phyloP scores from a whole-genome alignment of 2,113 vertebrate species.

The Anolis sagrei region DNA sequence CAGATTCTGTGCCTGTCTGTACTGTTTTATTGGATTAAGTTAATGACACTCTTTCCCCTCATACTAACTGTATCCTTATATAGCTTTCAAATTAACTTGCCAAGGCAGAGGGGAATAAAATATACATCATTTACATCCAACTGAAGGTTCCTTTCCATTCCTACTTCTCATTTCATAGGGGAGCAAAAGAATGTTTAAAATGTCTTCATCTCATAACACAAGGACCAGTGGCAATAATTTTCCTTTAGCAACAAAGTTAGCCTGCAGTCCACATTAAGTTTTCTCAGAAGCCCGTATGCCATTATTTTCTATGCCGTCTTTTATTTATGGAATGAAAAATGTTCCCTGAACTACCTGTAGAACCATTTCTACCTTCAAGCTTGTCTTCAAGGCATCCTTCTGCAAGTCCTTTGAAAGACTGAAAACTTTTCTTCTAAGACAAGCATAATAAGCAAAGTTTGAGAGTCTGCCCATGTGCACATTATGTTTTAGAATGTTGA shows the following conservation, averaged over 20 bases:
- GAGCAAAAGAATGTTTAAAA: background rate
- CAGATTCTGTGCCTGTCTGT: background rate
- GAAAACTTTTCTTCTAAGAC: constrained; percentile 24
- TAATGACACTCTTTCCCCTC: background rate
- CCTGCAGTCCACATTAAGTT: background rate
- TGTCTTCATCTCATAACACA: background rate
- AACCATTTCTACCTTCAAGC: constrained; percentile 19
- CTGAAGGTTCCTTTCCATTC: background rate
- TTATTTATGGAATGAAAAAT: constrained; percentile 24
- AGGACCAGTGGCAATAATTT: background rate
- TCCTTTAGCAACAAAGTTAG: constrained; percentile 4
- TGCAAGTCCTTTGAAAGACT: constrained; percentile 22
- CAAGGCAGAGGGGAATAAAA: background rate
- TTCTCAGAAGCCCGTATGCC: background rate
- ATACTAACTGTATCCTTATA: background rate
- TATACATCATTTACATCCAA: background rate
- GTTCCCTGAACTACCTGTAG: constrained; percentile 12
- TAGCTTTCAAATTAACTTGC: background rate
- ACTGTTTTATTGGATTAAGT: background rate
- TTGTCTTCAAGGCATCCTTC: constrained; percentile 11
- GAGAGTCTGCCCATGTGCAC: constrained; percentile 12
- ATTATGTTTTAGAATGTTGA: constrained; percentile 22
- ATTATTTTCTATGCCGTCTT: constrained; percentile 24
- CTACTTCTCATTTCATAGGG: background rate
- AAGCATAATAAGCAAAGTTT: constrained; percentile 17